phyloP scores from a whole-genome alignment of 1,140 invertebrate genomes.

The Ceratina calcarata region DNA sequence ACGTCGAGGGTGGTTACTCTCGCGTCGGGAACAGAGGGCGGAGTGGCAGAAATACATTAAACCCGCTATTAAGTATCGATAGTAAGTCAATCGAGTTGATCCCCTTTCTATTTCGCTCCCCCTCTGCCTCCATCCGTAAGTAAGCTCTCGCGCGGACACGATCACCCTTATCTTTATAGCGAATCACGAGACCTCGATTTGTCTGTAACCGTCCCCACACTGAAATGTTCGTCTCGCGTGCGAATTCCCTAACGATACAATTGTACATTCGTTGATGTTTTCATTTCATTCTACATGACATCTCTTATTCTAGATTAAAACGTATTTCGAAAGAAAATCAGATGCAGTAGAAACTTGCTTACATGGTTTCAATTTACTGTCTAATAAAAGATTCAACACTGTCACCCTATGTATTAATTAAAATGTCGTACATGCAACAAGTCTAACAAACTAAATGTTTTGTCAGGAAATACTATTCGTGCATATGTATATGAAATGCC shows the following conservation, averaged over 20 bases:
- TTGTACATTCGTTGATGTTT: not conserved
- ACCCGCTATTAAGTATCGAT: slow-evolving; percentile 58
- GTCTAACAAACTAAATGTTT: too few relatives aligned
- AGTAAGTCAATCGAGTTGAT: slow-evolving; percentile 40
- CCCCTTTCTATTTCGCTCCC: slow-evolving; percentile 10
- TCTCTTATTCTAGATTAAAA: too few relatives aligned
- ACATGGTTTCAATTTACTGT: too few relatives aligned
- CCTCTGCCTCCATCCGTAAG: slow-evolving; percentile 3
- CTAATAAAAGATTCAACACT: not conserved
- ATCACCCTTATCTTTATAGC: slow-evolving; percentile 46
- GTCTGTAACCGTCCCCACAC: not conserved
- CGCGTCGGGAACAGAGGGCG: not conserved
- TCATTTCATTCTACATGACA: not conserved
- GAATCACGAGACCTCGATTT: slow-evolving; percentile 28
- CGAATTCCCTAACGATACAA: slow-evolving; percentile 5
- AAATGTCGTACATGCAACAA: too few relatives aligned
- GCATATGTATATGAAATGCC: not conserved
- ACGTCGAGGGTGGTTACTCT: not conserved
- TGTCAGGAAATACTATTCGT: not conserved
- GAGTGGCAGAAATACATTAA: slow-evolving; percentile 31
- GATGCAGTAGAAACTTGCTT: too few relatives aligned
- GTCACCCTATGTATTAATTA: too few relatives aligned
- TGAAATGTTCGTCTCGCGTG: slow-evolving; percentile 4
- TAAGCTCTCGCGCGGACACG: slow-evolving; percentile 24
- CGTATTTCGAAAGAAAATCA: too few relatives aligned